Base-by-base conservation (phyloP, 2,888 invertebrate genomes). In the Drosophila quinaria region DNA sequence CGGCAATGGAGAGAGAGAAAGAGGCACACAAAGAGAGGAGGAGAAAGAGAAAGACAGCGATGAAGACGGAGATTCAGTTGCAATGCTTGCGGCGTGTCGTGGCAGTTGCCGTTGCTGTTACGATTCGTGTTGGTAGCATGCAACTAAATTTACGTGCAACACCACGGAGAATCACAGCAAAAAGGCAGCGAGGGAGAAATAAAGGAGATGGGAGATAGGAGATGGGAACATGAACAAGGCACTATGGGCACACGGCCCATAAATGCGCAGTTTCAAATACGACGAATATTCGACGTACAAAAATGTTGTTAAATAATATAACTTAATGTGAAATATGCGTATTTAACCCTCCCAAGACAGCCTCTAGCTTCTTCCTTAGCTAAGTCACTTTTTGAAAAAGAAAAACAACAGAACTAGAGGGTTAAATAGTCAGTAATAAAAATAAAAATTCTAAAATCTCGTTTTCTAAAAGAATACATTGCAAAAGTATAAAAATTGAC, bases 91-190 rank as follows among this genome's bases (percentile, higher is more conserved):
- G 59, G 63, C 39, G 19, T 35, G 17, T 29, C 29, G 29, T 29
- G 29, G 66, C n/a, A 15, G 54, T 54, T 65, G 49, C 31, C 11
- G 11, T 55, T 50, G 46, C 41, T 37, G 46, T 54, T 46, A 66
- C 54, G 70, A 62, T 42, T 66, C 54, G 70, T 66, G 65, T 62
- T 59, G 70, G 51, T 66, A 62, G 66, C 59, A 63, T 62, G 59
- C 62, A 70, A 67, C 59, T 63, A 52, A 71, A 74, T 71, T 67
- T 64, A 75, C 63, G 67, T 64, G 74, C 75, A 50, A 54, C 61
- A 41, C 25, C 47, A 59, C 49, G 37, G 9, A 13, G 54, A 70
- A 70, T 64, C 67, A 64, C 52, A 19, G 54, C 60, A 15, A 29
- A 19, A 31, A 37, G 19, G 19, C 25, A 15, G 19, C n/a, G 10